Evolutionary conservation across 2,797 vertebrate species (phyloP), one percentile per base, ranked within the genome.

Genomic region (Leptodactylus fallax): DNA sequence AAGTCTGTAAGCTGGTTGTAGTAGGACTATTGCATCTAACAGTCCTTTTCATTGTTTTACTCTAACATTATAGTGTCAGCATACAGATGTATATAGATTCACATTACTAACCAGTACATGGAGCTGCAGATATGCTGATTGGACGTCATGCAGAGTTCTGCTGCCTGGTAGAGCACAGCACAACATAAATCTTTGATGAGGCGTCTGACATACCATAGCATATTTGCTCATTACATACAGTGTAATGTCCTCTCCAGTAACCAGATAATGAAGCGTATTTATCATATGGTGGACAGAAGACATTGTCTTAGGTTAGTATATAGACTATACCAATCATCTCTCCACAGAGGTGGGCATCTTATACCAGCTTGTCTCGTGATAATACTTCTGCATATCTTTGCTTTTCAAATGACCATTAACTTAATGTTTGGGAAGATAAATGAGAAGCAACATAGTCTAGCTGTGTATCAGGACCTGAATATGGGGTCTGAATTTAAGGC

Each of bases 151-250:
- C 56, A 49, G 79, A 63, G 79, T 63, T 61, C 10, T 49, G 58
- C 79, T 16, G 69, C 69, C 82, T 74, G 55, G 21, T 84, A 74
- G 12, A 45, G 45, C 82, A 25, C 25, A 17, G 53, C 69, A 84
- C 17, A 69, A 82, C 63, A 72, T 76, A 49, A 47, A 76, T 49
- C 56, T 84, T 84, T 45, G 53, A 71, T 60, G 53, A 72, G 60
- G 58, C 16, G 27, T 17, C 67, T 56, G 65, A 81, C 60, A 36
- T 6, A 16, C 25, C 13, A 16, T n/a, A 36, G 67, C 21, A 84
- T 79, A 19, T 47, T 45, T 60, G 16, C 27, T 51, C n/a, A 69
- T 74, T 58, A 45, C 67, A 49, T 25, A 36, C 21, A 74, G 53
- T 49, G 17, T 21, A 76, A 74, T 84, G 55, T 65, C 82, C 19